Conservation (phyloP, 2,797 vertebrate species). For the Lithobates pipiens region DNA sequence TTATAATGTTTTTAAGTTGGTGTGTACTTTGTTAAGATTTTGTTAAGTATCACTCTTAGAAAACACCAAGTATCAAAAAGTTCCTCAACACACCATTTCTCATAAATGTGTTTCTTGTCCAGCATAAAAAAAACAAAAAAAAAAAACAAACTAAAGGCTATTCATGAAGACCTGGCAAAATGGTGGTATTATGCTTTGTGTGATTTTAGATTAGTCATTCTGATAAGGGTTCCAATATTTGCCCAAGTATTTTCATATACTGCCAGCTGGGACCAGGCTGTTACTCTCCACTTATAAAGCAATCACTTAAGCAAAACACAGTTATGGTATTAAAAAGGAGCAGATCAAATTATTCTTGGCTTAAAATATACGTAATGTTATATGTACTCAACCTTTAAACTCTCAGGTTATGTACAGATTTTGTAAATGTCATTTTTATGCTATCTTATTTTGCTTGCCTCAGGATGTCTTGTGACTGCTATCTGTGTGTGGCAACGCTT, state of each 20-base stretch:
- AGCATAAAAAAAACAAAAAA: constrained; percentile 29
- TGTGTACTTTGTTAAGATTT: constrained; percentile 14
- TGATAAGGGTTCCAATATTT: constrained; percentile 60
- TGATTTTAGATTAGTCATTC: constrained; percentile 52
- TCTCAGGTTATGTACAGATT: constrained; percentile 32
- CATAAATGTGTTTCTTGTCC: constrained; percentile 52
- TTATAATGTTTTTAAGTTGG: constrained; percentile 16
- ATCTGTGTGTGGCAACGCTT: neutral
- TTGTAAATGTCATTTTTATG: constrained; percentile 24
- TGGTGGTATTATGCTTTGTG: constrained; percentile 57
- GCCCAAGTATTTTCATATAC: constrained; percentile 58
- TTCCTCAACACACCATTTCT: constrained; percentile 23
- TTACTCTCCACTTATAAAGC: constrained; percentile 62
- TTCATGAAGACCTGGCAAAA: constrained; percentile 55
- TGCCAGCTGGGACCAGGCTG: constrained; percentile 57
- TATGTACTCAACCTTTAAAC: constrained; percentile 54
- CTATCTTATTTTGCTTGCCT: constrained; percentile 32
- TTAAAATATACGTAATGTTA: constrained; percentile 47
- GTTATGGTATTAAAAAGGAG: constrained; percentile 59
- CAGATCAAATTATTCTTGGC: constrained; percentile 58
- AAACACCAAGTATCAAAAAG: constrained; percentile 44
- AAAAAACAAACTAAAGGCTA: constrained; percentile 49
- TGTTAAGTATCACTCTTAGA: constrained; percentile 25
- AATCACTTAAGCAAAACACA: constrained; percentile 62
- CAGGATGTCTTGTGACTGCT: constrained; percentile 7